Evolutionary conservation across 2,888 invertebrate species (phyloP).

Genomic region (Tenthredo mesomela): DNA sequence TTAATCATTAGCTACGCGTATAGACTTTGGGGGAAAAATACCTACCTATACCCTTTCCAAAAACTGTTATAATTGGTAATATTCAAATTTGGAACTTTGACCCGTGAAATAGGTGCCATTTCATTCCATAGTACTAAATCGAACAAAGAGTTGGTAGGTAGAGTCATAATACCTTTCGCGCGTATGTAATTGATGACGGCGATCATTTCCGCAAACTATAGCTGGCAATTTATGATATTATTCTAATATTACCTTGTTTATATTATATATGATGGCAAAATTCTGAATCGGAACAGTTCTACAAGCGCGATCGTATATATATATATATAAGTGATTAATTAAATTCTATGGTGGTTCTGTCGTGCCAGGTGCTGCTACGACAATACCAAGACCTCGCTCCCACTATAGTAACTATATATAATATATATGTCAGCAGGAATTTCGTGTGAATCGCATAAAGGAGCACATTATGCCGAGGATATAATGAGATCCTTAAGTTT

Average conservation of each 20-base stretch:
- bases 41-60: too few relatives aligned
- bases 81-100: background rate
- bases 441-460: background rate
- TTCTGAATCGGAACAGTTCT: background rate
- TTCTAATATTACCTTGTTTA: background rate
- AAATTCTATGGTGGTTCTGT: conserved; percentile 8
- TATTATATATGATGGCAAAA: background rate
- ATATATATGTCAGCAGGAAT: too few relatives aligned
- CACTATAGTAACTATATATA: too few relatives aligned
- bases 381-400: background rate
- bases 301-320: background rate
- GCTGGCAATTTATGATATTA: background rate
- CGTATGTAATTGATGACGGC: background rate
- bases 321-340: conserved; percentile 5
- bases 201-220: background rate
- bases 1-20: too few relatives aligned
- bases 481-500: background rate
- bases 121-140: background rate
- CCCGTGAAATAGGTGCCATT: background rate
- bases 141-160: background rate
- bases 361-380: conserved; percentile 7
- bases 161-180: background rate
- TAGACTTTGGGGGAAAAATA: too few relatives aligned
- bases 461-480: background rate
- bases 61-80: too few relatives aligned